These are phyloP conservation scores for Elephantulus edwardii DNA, from an alignment of 2,113 vertebrate genomes.

Conservation along the genomic window DNA sequence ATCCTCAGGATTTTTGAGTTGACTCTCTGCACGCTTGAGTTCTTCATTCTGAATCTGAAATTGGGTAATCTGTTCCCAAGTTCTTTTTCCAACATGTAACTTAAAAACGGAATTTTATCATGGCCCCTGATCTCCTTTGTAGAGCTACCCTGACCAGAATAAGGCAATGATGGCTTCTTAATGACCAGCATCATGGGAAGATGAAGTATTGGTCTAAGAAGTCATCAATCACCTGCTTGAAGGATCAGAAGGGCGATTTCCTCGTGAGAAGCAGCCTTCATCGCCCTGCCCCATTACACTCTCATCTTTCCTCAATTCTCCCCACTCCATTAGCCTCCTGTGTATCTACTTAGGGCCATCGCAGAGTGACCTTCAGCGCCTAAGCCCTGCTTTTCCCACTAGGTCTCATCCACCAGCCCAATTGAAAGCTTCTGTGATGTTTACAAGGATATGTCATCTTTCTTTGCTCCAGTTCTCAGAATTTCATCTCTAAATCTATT, in stretches of 20 bases:
- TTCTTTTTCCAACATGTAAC: neutral
- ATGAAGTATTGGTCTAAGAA: neutral
- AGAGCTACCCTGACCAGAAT: neutral
- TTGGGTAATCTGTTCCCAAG: neutral
- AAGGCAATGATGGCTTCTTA: slow-evolving; percentile 23
- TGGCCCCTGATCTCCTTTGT: slow-evolving; percentile 7
- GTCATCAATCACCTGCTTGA: neutral
- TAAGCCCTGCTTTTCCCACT: neutral
- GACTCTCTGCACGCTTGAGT: neutral
- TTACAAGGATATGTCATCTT: neutral
- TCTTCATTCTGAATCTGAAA: neutral
- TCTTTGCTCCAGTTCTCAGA: slow-evolving; percentile 21
- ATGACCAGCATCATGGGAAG: neutral
- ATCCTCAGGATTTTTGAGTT: neutral
- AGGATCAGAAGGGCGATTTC: neutral
- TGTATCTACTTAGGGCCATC: neutral
- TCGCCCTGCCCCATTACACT: slow-evolving; percentile 25
- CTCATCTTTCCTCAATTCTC: neutral
- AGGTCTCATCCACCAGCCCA: neutral
- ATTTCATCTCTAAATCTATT: slow-evolving; percentile 16
- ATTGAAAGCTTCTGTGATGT: rapidly evolving
- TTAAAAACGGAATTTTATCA: neutral
- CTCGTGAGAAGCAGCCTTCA: neutral
- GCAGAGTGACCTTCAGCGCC: neutral
- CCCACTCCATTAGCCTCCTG: slow-evolving; percentile 36